These are phyloP conservation scores for Tuta absoluta DNA, from an alignment of 2,888 invertebrate species.

Conservation along the genomic window DNA sequence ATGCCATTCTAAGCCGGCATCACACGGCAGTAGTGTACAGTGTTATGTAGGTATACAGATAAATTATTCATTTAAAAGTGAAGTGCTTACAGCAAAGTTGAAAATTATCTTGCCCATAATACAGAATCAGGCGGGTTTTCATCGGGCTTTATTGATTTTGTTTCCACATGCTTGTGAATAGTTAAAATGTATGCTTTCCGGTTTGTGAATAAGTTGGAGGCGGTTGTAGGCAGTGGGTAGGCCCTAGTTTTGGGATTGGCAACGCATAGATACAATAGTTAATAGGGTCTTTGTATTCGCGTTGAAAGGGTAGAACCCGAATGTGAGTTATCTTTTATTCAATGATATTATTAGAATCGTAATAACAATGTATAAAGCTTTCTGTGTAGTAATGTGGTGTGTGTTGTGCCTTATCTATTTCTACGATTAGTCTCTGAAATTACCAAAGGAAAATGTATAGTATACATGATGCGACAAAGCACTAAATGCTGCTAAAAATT, in stretches of 20 bases:
- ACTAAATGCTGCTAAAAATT: no score
- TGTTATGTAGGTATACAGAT: no score
- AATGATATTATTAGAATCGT: neutral
- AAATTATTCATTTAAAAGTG: no score
- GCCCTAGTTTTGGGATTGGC: constrained; percentile 16
- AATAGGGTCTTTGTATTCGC: neutral
- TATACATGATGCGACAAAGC: no score
- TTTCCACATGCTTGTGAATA: constrained; percentile 14
- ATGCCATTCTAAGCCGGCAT: no score
- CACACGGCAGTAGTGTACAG: no score
- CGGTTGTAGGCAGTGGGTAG: neutral
- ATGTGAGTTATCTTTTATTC: constrained; percentile 7
- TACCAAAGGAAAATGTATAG: no score
- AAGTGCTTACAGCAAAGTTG: no score
- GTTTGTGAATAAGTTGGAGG: constrained; percentile 22
- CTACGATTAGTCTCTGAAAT: no score
- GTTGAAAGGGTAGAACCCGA: constrained; percentile 8
- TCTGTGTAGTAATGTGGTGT: neutral
- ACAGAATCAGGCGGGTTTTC: neutral
- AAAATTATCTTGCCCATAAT: constrained; percentile 3
- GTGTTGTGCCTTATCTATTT: no score
- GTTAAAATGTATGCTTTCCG: constrained; percentile 22
- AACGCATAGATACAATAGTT: constrained; percentile 15
- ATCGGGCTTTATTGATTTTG: constrained; percentile 13
- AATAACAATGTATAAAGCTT: neutral